Conservation (phyloP, 2,888 invertebrate species). For the Napeogenes inachia region DNA sequence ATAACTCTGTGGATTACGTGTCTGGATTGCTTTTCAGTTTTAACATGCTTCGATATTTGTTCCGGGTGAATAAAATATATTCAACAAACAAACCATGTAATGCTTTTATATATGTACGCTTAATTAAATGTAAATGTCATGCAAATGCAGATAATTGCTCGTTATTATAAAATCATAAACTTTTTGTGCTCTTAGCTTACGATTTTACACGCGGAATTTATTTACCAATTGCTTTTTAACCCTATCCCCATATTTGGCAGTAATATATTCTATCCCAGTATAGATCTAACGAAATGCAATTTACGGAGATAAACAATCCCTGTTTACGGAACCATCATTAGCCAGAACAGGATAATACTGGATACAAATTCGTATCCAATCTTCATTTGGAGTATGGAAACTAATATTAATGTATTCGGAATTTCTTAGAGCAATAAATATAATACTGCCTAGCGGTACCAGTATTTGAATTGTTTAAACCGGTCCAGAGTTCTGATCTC, state of each 20-base stretch:
- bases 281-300: slow-evolving; percentile 46
- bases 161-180: too few species aligned
- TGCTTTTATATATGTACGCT: too few species aligned
- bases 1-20: slow-evolving; percentile 11
- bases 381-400: slow-evolving; percentile 33
- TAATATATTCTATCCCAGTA: slow-evolving; percentile 23
- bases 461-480: too few species aligned
- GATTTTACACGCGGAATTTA: too few species aligned
- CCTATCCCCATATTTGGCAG: slow-evolving; percentile 22
- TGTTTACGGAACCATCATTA: slow-evolving; percentile 42
- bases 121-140: too few species aligned
- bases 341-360: slow-evolving; percentile 38
- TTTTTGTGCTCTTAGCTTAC: too few species aligned
- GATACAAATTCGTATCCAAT: slow-evolving; percentile 32
- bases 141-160: too few species aligned
- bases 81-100: too few species aligned
- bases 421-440: neutral
- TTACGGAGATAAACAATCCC: slow-evolving; percentile 58
- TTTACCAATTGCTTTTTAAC: too few species aligned
- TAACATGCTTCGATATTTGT: slow-evolving; percentile 12
- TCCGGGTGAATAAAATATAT: neutral
- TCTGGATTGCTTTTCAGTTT: too few species aligned
- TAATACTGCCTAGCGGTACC: too few species aligned
- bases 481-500: too few species aligned
- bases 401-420: slow-evolving; percentile 3